phyloP scores from a whole-genome alignment of 2,888 invertebrate species.

The Ormyrus labotus region DNA sequence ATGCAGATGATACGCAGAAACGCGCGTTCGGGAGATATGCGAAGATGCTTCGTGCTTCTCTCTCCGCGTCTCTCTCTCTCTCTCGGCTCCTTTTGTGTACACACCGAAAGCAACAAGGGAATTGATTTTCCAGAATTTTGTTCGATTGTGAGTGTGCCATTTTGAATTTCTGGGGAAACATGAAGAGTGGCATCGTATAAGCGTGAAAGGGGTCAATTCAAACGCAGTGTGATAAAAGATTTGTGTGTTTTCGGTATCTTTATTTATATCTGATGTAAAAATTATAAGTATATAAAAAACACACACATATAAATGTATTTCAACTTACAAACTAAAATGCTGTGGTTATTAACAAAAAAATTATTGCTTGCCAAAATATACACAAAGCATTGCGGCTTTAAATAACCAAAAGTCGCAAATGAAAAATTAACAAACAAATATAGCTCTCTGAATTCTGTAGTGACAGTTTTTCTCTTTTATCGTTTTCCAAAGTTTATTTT shows the following conservation, averaged over 20 bases:
- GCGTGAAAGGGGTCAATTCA: slow-evolving; percentile 45
- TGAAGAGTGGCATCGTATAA: slow-evolving; percentile 20
- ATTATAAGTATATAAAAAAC: slow-evolving; percentile 28
- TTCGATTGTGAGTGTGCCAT: not conserved
- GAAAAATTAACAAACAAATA: slow-evolving; percentile 12
- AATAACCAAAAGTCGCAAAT: slow-evolving; percentile 29
- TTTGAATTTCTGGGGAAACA: not conserved
- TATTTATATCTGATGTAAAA: slow-evolving; percentile 29
- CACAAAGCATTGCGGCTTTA: slow-evolving; percentile 38
- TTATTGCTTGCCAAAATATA: slow-evolving; percentile 40
- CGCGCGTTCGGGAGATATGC: not conserved
- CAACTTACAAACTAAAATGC: slow-evolving; percentile 35
- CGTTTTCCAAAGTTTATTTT: too few relatives aligned
- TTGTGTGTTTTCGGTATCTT: slow-evolving; percentile 32
- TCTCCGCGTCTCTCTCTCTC: not conserved
- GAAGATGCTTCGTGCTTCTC: not conserved
- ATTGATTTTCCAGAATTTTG: not conserved
- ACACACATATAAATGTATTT: not conserved
- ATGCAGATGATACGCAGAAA: not conserved
- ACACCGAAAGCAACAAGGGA: slow-evolving; percentile 42
- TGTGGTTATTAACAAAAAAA: slow-evolving; percentile 29
- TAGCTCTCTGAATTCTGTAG: slow-evolving; percentile 15
- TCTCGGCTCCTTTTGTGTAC: not conserved
- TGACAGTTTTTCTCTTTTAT: slow-evolving; percentile 1
- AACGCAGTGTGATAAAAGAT: slow-evolving; percentile 28